Conservation (phyloP, 2,797 vertebrate species). For the Chelonia mydas region DNA sequence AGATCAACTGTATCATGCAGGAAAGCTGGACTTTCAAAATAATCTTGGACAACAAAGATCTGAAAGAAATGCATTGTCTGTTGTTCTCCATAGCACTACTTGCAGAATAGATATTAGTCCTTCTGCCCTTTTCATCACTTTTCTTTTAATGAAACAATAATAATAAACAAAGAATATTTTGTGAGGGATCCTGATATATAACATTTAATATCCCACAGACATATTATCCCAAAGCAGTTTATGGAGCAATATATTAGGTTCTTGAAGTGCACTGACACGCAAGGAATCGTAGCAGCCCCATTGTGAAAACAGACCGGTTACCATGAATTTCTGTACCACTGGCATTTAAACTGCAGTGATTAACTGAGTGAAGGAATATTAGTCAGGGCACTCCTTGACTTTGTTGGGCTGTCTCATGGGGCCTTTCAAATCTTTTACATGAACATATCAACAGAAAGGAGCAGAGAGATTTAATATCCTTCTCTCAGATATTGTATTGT, state of each 20-base stretch:
- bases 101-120: slow-evolving; percentile 8
- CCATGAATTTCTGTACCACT: not conserved
- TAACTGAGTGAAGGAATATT: slow-evolving; percentile 9
- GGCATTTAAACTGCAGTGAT: slow-evolving; percentile 2
- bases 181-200: not conserved
- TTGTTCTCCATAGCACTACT: not conserved
- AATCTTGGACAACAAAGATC: not conserved
- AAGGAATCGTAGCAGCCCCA: not conserved
- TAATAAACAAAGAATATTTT: not conserved
- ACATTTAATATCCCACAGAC: slow-evolving; percentile 35
- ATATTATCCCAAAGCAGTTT: not conserved
- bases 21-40: slow-evolving; percentile 4
- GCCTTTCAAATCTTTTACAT: not conserved
- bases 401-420: slow-evolving; percentile 7
- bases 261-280: not conserved
- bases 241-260: not conserved
- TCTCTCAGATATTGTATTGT: not conserved
- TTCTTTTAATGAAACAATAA: not conserved
- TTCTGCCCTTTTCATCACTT: not conserved
- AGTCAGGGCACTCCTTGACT: not conserved
- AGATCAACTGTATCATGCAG: not conserved
- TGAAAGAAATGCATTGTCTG: not conserved
- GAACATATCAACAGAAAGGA: not conserved
- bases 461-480: not conserved
- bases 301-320: slow-evolving; percentile 1